Evolutionary conservation across 2,797 vertebrate genomes (phyloP), one percentile per base, ranked within the genome.

Genomic region (Coregonus sp.): DNA sequence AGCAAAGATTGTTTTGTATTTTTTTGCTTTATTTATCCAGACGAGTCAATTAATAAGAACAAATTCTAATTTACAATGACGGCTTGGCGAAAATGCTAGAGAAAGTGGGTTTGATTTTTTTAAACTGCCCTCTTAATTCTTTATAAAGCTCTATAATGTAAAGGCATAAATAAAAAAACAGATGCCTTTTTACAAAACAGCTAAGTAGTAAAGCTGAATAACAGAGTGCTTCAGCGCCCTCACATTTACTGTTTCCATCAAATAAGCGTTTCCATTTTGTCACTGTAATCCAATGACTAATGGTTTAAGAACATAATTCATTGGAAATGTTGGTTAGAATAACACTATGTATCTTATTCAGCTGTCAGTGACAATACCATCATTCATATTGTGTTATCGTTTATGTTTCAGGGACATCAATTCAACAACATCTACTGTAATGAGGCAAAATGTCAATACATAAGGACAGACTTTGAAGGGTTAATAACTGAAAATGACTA

Each of bases 1-100:
- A 93, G 92, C 91, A 95, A 85, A 95, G 92, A 95, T 96, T 96
- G 96, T 93, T 47, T 11, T 47, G 2, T 47, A 47, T 47, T 47
- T 47, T 12, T 47, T 47, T 11, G 2, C 9, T 47, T 11, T 47
- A 12, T 47, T 47, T 47, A 47, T 47, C 9, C 9, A 47, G 11
- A 9, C 40, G 40, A 47, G 40, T 47, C 40, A 47, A 47, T 47
- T 47, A 47, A 47, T 47, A 47, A 47, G 9, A 47, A 47, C 9
- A 3, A 47, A 47, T 47, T 47, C 40, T 47, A 11, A 47, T 47
- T 47, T 47, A 47, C 40, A 47, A 12, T 47, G 40, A 47, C 2
- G 40, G 40, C 40, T 47, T 47, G 40, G 9, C 2, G 40, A 47
- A 47, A 47, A 47, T 92, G 90, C 95, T 92, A 95, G 90, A 95